Base-by-base conservation (phyloP, 2,888 invertebrate genomes). In the Cheilosia vernalis region DNA sequence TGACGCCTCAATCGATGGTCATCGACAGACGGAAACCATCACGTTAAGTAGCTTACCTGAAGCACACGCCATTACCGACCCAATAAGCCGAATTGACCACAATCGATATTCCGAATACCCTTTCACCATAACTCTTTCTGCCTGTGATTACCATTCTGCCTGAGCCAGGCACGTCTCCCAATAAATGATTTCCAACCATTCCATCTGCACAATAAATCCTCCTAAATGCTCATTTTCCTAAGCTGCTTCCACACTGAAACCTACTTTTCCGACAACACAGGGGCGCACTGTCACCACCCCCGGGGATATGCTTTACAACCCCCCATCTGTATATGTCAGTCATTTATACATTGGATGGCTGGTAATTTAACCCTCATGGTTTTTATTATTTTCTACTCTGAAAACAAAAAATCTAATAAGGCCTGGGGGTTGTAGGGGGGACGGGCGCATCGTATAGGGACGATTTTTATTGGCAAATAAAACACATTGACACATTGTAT, bases 321-420 rank as follows among this genome's bases (percentile, higher is more conserved):
- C 76, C 30, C 9, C 80, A 72, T 72, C 70, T 60, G 58, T 55
- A 21, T 1, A 76, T 74, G 79, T 66, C 42, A 74, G 69, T 74
- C 85, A 85, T 84, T 84, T 79, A 84, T 79, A 84, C 79, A 74
- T 79, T 76, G 47, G 80, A 85, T 85, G 70, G 72, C 85, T 80
- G 84, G 85, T 85, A 85, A 85, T 85, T 85, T 85, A 85, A 85
- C 85, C 80, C 85, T 85, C 72, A 85, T 80, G 85, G 85, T 77
- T 80, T 80, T 85, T 85, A 80, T 80, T 80, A 80, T 80, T 80
- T 85, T 64, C 85, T 58, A 79, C 85, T 80, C 49, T 61, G 69
- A 60, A 66, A 61, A 27, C 10, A 58, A 53, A 58, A 70, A 80
- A 85, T 81, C 85, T 72, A 85, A 85, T 85, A 85, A 85, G 63